Evolutionary conservation across 92 coral and sea anemone genomes (phyloP).

Genomic region (Palythoa heliodiscus): DNA sequence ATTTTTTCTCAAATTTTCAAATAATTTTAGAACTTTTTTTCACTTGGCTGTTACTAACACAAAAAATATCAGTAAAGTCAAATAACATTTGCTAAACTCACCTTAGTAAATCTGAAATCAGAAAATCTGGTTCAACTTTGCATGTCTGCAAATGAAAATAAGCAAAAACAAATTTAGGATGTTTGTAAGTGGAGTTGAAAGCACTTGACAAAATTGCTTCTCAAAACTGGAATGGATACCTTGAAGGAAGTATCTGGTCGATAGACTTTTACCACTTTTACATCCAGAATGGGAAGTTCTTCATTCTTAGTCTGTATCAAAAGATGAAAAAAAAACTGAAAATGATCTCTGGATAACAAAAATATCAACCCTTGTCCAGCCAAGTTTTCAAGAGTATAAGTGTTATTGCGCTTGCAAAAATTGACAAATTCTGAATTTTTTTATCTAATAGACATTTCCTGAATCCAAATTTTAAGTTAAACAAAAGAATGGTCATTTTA

Average conservation of each 20-base stretch:
- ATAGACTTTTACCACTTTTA: constrained; percentile 77
- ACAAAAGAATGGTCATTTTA: too few relatives aligned
- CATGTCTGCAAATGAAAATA: constrained; percentile 74
- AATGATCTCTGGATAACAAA: not conserved
- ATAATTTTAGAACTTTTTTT: too few relatives aligned
- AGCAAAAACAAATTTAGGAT: not conserved
- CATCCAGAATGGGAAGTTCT: constrained; percentile 42
- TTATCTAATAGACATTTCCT: too few relatives aligned
- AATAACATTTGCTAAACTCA: constrained; percentile 38
- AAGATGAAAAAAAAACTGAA: not conserved
- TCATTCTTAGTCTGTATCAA: constrained; percentile 35
- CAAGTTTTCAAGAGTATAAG: too few relatives aligned
- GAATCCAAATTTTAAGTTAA: too few relatives aligned
- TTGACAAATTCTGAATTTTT: too few relatives aligned
- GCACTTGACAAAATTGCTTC: too few relatives aligned
- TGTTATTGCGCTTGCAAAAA: too few relatives aligned
- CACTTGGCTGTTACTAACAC: not conserved
- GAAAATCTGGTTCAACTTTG: constrained; percentile 82
- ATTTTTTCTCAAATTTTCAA: too few relatives aligned
- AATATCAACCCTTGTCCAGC: not conserved
- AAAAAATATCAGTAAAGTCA: not conserved
- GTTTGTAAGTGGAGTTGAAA: too few relatives aligned
- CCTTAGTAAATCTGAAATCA: constrained; percentile 79
- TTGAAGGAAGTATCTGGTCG: constrained; percentile 86
- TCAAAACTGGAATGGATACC: constrained; percentile 43